Base-by-base conservation (phyloP, 23 tunicate genomes). In the Styela clava region DNA sequence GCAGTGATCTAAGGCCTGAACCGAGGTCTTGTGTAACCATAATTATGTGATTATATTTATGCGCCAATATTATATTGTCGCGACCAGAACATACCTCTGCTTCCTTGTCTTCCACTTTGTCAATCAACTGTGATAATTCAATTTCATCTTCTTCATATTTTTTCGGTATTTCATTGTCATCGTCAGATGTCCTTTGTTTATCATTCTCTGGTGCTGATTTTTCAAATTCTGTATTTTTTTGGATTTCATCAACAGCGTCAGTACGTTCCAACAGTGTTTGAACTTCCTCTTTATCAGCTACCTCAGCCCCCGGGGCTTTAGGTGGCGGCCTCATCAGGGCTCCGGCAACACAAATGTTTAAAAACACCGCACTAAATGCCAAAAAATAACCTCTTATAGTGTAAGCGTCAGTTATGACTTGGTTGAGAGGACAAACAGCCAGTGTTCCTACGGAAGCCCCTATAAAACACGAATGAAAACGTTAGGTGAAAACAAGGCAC, bases 391-490 rank as follows among this genome's bases (percentile, higher is more conserved):
- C 97, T 1, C 63, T 68, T 9, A 91, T 24, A 18, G 69, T 77
- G 62, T 35, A 86, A 2, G 61, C 18, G 21, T 91, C 90, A 33
- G 85, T 72, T 26, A 91, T 37, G 16, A 61, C 30, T 3, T 82
- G 87, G 77, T 91, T 91, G 18, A 91, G 78, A 2, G 97, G 97
- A 32, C 97, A 91, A 33, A 91, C 71, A 36, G 81, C 70, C 52
- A 91, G 84, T 31, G 97, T 69, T 62, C 97, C 97, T 25, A 91
- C 27, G 9, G 97, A 91, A 2, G 89, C 87, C 19, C 97, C 97
- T 88, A 83, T n/a, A 76, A 35, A 81, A 44, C 24, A 24, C 18
- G 18, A 56, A 56, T 56, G 18, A 20, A 18, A 56, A 56, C 18
- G n/a, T n/a, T n/a, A n/a, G n/a, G n/a, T n/a, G n/a, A n/a, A n/a